A percentile compares a stretch with the other conserved stretches of the same genome.
phyloP scores from a whole-genome alignment of 2,888 invertebrate species.

The Tipula confusa region DNA sequence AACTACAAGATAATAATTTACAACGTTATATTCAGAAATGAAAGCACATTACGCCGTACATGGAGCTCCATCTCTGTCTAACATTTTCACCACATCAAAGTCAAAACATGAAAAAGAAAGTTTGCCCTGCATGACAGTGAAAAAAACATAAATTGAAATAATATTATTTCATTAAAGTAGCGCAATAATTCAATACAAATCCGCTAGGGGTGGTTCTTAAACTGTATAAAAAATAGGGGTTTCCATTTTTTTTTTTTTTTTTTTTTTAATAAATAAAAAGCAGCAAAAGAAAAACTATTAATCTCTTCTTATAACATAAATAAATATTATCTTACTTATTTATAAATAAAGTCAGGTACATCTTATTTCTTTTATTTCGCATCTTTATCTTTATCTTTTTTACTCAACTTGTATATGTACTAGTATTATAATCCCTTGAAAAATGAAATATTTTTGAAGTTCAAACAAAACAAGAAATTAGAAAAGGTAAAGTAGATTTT shows the following conservation, averaged over 20 bases:
- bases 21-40: not conserved
- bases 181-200: not conserved
- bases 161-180: not conserved
- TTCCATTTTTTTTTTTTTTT: not conserved
- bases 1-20: not conserved
- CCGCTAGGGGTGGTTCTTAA: not conserved
- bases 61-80: not conserved
- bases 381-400: conserved; percentile 3
- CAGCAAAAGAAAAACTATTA: not conserved
- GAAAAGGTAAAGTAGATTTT: not conserved
- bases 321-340: not conserved
- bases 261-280: too few species aligned
- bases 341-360: not conserved
- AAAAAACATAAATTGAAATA: not conserved
- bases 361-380: not conserved
- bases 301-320: not conserved
- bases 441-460: not conserved
- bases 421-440: not conserved
- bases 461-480: not conserved
- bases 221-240: too few species aligned
- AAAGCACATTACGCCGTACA: not conserved
- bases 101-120: not conserved
- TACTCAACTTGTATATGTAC: not conserved
- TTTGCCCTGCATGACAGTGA: not conserved
- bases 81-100: not conserved